These are phyloP conservation scores for Polypedilum vanderplanki DNA, from an alignment of 1,140 invertebrate species.

Conservation along the genomic window DNA sequence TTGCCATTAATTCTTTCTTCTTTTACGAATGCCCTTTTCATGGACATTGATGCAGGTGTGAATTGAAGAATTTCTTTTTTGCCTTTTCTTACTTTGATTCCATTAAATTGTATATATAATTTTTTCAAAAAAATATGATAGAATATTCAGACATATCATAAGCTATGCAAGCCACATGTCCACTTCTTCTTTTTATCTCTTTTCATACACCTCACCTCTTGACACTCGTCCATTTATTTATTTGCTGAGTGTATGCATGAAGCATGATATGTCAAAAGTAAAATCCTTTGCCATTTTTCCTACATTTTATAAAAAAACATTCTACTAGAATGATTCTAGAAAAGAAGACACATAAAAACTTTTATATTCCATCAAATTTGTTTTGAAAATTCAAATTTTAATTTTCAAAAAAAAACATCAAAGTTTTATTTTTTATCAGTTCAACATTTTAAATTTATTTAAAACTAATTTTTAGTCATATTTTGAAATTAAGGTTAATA, in stretches of 20 bases:
- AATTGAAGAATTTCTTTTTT: background rate
- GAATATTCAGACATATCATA: conserved; percentile 7
- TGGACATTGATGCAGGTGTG: conserved; percentile 4
- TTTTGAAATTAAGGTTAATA: too few relatives aligned
- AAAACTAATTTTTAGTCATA: too few relatives aligned
- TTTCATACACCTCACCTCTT: background rate
- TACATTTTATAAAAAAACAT: too few relatives aligned
- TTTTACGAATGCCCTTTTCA: background rate
- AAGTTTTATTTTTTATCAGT: too few relatives aligned
- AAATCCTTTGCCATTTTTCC: too few relatives aligned
- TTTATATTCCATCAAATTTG: too few relatives aligned
- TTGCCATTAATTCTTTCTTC: background rate
- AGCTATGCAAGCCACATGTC: conserved; percentile 4
- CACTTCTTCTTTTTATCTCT: background rate
- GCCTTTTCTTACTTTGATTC: background rate
- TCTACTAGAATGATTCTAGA: too few relatives aligned
- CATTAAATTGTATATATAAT: too few relatives aligned
- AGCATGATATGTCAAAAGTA: background rate
- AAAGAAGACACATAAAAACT: too few relatives aligned
- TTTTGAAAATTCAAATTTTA: too few relatives aligned
- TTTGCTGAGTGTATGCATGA: background rate
- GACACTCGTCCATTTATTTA: conserved; percentile 12
- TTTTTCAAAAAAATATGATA: background rate
- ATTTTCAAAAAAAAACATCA: too few relatives aligned
- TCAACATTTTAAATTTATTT: too few relatives aligned